Evolutionary conservation across 2,113 vertebrate genomes (phyloP).

Genomic region (Erpornis zantholeuca): DNA sequence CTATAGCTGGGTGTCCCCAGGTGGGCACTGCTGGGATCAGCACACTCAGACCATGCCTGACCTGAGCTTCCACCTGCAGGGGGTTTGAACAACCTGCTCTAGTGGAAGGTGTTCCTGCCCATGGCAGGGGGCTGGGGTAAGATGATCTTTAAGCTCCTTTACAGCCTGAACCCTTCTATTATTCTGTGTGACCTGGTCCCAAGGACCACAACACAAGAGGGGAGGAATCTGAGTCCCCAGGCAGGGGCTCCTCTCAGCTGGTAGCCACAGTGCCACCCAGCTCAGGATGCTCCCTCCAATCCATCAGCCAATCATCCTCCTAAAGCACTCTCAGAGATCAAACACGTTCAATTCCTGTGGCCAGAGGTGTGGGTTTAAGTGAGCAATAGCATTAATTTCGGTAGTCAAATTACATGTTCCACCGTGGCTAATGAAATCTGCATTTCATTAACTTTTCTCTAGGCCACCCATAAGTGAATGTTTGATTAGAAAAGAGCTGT

Average conservation of each 20-base stretch:
- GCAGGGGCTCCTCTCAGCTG: background rate
- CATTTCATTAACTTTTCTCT: conserved; percentile 37
- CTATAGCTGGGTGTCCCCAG: background rate
- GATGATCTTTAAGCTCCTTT: background rate
- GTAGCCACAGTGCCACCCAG: background rate
- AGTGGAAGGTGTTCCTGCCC: background rate
- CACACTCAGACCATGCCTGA: background rate
- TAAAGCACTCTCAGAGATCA: conserved; percentile 15
- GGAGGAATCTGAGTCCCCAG: background rate
- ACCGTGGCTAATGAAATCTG: background rate
- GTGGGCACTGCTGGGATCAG: background rate
- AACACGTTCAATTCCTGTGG: background rate
- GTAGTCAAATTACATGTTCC: background rate
- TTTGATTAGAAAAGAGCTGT: background rate
- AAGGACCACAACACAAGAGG: background rate
- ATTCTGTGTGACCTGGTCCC: background rate
- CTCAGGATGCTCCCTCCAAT: background rate
- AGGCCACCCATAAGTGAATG: background rate
- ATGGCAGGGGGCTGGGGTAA: background rate
- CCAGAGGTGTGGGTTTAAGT: conserved; percentile 3
- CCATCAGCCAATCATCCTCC: background rate
- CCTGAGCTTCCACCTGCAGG: background rate
- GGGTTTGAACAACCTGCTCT: background rate
- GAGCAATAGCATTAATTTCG: background rate
- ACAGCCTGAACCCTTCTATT: background rate